Conservation (phyloP, 64 coral and sea anemone genomes). For the Orbicella faveolata region DNA sequence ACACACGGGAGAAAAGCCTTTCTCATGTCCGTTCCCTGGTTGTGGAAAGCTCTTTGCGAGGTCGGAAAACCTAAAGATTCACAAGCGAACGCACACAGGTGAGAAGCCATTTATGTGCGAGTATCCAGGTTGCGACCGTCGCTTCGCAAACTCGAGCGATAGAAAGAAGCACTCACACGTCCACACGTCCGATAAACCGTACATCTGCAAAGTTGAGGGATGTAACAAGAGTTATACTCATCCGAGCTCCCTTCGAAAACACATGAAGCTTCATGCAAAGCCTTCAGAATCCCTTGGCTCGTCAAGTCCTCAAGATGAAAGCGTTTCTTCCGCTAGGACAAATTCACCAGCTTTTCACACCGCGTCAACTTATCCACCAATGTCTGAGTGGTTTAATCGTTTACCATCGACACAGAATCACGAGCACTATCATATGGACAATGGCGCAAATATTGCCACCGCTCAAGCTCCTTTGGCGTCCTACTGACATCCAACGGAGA, state of each 20-base stretch:
- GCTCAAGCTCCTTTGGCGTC: constrained; percentile 78
- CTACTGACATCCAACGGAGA: constrained; percentile 69
- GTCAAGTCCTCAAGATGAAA: constrained; percentile 76
- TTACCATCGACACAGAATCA: constrained; percentile 63
- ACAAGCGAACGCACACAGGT: constrained; percentile 94
- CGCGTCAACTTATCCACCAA: constrained; percentile 76
- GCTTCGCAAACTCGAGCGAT: constrained; percentile 96
- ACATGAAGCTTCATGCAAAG: constrained; percentile 91
- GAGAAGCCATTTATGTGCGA: constrained; percentile 95
- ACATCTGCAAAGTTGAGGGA: constrained; percentile 93
- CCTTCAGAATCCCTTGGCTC: constrained; percentile 76
- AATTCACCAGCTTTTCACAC: constrained; percentile 69
- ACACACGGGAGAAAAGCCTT: constrained; percentile 92
- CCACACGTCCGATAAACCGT: constrained; percentile 93
- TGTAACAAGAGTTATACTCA: constrained; percentile 98
- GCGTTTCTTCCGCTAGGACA: constrained; percentile 41
- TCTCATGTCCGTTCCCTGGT: constrained; percentile 82
- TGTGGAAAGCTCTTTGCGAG: constrained; percentile 94
- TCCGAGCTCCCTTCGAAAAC: constrained; percentile 86
- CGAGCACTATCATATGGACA: constrained; percentile 87
- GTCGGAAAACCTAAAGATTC: constrained; percentile 96
- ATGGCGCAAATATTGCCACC: constrained; percentile 7
- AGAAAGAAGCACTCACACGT: constrained; percentile 95
- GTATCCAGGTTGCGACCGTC: constrained; percentile 89
- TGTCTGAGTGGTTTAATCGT: constrained; percentile 88